Base-by-base conservation (phyloP, 2,113 vertebrate genomes). In the Lampris incognitus region DNA sequence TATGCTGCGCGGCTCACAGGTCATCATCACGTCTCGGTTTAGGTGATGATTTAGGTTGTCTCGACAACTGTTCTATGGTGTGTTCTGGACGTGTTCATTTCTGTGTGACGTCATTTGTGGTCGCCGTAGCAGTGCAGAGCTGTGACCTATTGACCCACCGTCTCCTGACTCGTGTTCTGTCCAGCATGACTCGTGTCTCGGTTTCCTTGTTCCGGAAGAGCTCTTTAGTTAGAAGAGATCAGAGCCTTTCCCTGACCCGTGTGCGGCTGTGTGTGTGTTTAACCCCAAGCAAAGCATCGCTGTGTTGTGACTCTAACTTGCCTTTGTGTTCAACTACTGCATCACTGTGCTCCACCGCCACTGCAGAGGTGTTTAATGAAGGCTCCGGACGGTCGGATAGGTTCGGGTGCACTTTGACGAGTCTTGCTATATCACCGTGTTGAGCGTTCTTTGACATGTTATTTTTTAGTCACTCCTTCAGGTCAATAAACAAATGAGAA, bases 121-220 rank as follows among this genome's bases (percentile, higher is more conserved):
- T 64, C 36, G 13, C 41, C 41, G 46, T 78, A 40, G 70, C 51
- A 37, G 36, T 63, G 7, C 11, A 37, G 38, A 54, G 38, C 37
- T 36, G 66, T 40, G 50, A 40, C 48, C n/a, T 39, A 39, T 59
- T 38, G 37, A 60, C 46, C n/a, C 2, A 9, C 44, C 6, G 5
- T 39, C 24, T 24, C 24, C 41, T 67, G 36, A 58, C 0, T 37
- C 65, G 44, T 13, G 8, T 58, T 70, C 10, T 66, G 66, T 1
- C 81, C 59, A 81, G 83, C 89, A 89, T 91, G 89, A 84, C 58
- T 68, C 64, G 38, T 11, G 76, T 63, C 69, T 76, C 59, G 44
- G 40, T 73, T 57, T 84, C 1, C 11, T 52, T 54, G 46, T 60
- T 62, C 72, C 59, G 65, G 0, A 59, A 81, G 68, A 72, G 76